These are phyloP conservation scores for Muricea muricata DNA, from an alignment of 92 coral and sea anemone species.

Conservation along the genomic window DNA sequence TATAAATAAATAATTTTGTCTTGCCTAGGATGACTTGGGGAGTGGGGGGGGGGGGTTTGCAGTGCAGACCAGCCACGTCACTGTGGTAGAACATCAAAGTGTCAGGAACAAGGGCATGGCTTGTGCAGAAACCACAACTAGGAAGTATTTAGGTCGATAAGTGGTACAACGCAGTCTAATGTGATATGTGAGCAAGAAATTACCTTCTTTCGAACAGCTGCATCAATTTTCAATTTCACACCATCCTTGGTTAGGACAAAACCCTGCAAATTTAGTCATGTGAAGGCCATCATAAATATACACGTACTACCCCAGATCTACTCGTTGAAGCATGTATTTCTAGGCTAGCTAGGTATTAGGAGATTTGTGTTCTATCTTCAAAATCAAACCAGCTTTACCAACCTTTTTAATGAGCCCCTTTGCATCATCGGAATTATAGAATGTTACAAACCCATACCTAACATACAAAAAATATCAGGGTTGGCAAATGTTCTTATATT, in stretches of 20 bases:
- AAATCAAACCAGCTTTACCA: neutral
- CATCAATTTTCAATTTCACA: neutral
- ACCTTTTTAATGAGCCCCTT: slow-evolving; percentile 18
- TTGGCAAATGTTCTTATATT: too few species aligned
- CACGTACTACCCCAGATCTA: too few species aligned
- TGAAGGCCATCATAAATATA: too few species aligned
- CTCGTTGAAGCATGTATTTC: too few species aligned
- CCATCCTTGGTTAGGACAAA: neutral
- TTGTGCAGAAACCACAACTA: too few species aligned
- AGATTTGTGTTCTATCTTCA: neutral
- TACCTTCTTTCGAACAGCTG: slow-evolving; percentile 35
- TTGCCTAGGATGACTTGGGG: too few species aligned
- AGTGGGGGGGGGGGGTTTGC: too few species aligned
- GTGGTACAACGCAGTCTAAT: neutral
- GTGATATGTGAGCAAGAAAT: neutral
- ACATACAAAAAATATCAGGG: neutral
- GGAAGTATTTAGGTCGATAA: neutral
- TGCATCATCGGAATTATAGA: slow-evolving; percentile 5
- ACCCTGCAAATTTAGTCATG: neutral
- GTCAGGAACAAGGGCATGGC: too few species aligned
- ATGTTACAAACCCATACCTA: slow-evolving; percentile 44
- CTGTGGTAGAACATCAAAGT: too few species aligned
- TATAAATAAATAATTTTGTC: too few species aligned
- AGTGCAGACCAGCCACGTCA: too few species aligned
- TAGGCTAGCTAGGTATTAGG: too few species aligned